Base-by-base conservation (phyloP, 2,888 invertebrate species). In the Aphidoletes aphidimyza region DNA sequence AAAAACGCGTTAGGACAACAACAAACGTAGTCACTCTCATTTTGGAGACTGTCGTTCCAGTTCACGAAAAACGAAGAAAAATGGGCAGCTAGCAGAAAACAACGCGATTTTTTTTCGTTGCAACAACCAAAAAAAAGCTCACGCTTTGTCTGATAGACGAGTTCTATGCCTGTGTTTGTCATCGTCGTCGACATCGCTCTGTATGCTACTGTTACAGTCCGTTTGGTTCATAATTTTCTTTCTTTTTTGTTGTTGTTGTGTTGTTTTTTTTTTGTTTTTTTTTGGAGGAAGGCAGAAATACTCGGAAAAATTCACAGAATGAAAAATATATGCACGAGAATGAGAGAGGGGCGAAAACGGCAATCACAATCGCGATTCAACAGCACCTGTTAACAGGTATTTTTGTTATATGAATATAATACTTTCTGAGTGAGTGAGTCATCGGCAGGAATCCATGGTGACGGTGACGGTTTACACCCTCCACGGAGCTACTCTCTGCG, bases 301-400 rank as follows among this genome's bases (percentile, higher is more conserved):
- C n/a, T n/a, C n/a, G n/a, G n/a, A n/a, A n/a, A n/a, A n/a, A n/a
- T n/a, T n/a, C n/a, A n/a, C n/a, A n/a, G n/a, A n/a, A n/a, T n/a
- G n/a, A n/a, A n/a, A n/a, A n/a, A n/a, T n/a, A n/a, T n/a, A n/a
- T n/a, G n/a, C n/a, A n/a, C n/a, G n/a, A 14, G 14, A 42, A 42
- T 42, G 42, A 6, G 14, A 42, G 8, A 42, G 14, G 14, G 14
- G 42, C 42, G 42, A 14, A 6, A 54, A 3, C 5, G 54, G 22
- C 54, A 54, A 54, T 54, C 47, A 54, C n/a, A 54, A 30, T 69
- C 69, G 69, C 34, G 30, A 69, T 69, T 30, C 69, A n/a, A n/a
- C n/a, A 69, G 30, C 69, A 69, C 69, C 34, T 69, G 69, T 69
- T 69, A 69, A 30, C 69, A 69, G 69, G 69, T 69, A 69, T 69